A percentile compares a stretch with the other conserved stretches of the same genome.
These are phyloP conservation scores for Periphyllus acericola DNA, from an alignment of 2,888 invertebrate species.

Conservation along the genomic window DNA sequence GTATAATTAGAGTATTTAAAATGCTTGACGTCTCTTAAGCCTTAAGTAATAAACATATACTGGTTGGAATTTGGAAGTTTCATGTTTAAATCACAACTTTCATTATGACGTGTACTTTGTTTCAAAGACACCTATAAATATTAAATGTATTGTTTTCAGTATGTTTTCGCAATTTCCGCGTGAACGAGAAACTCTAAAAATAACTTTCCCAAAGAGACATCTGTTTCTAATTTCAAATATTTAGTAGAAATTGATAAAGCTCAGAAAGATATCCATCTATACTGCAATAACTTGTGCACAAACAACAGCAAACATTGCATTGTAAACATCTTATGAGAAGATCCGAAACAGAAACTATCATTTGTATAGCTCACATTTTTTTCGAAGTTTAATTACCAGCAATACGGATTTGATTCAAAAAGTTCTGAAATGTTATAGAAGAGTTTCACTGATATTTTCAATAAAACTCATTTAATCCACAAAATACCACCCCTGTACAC, in stretches of 20 bases:
- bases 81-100: background rate
- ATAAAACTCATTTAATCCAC: background rate
- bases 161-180: background rate
- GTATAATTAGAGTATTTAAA: too few species aligned
- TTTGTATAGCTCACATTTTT: too few species aligned
- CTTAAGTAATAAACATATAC: too few species aligned
- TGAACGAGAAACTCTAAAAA: background rate
- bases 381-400: too few species aligned
- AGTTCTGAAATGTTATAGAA: too few species aligned
- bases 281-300: background rate
- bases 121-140: background rate
- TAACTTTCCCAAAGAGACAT: background rate
- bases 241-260: background rate
- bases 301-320: background rate
- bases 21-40: too few species aligned
- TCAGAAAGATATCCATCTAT: background rate
- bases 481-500: background rate
- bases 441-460: too few species aligned
- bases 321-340: background rate
- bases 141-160: background rate
- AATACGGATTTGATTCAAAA: too few species aligned
- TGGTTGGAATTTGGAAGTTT: background rate
- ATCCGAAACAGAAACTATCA: background rate
- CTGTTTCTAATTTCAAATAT: background rate
- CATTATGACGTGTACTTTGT: background rate